A percentile compares a stretch with the other conserved stretches of the same genome.
These are phyloP conservation scores for Pheosia tremula DNA, from an alignment of 2,888 invertebrate genomes.

Conservation along the genomic window DNA sequence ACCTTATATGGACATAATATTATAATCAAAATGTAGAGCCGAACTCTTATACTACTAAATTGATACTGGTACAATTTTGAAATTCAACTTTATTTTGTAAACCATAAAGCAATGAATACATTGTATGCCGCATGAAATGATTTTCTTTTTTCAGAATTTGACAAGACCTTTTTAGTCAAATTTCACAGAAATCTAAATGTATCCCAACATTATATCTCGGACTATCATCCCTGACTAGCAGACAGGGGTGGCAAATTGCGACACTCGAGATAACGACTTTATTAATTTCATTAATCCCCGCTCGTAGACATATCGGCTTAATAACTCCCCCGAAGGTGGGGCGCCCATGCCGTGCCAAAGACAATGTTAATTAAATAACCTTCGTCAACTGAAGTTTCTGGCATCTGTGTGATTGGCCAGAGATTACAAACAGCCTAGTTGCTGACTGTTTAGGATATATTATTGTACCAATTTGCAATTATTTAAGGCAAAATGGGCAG, in stretches of 20 bases:
- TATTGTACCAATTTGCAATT: too few species aligned
- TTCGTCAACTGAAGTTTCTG: slow-evolving; percentile 11
- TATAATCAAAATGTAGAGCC: too few species aligned
- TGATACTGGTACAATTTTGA: too few species aligned
- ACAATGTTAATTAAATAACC: slow-evolving; percentile 32
- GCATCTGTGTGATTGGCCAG: background rate
- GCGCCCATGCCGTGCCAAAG: slow-evolving; percentile 27
- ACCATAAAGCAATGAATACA: too few species aligned
- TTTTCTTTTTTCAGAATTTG: too few species aligned
- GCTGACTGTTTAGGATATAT: background rate
- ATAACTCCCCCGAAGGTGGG: slow-evolving; percentile 42
- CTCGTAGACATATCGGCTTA: slow-evolving; percentile 54
- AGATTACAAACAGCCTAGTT: background rate
- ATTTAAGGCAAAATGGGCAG: too few species aligned
- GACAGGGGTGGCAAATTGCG: slow-evolving; percentile 55
- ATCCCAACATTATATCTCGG: background rate
- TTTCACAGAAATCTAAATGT: too few species aligned
- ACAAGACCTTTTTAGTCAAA: too few species aligned
- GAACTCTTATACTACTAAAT: too few species aligned
- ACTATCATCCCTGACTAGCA: slow-evolving; percentile 12
- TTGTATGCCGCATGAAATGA: too few species aligned
- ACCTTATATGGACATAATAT: too few species aligned
- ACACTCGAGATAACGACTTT: slow-evolving; percentile 64
- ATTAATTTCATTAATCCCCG: slow-evolving; percentile 68
- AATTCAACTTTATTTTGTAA: too few species aligned